These are phyloP conservation scores for Alexandromys fortis DNA, from an alignment of 2,113 vertebrate species.

Conservation along the genomic window DNA sequence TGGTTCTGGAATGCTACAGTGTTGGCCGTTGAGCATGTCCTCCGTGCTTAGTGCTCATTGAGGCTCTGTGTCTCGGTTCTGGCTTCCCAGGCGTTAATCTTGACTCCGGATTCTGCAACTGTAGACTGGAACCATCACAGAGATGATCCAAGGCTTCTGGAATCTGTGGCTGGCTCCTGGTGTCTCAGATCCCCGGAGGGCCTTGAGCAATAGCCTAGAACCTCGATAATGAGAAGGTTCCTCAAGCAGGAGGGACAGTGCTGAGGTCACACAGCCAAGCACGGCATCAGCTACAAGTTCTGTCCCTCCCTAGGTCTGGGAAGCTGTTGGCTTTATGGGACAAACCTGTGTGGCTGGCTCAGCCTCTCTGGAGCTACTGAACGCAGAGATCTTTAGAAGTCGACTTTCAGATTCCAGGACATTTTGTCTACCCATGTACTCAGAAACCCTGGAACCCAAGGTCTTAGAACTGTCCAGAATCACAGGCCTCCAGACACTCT, in stretches of 20 bases:
- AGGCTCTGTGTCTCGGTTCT: not conserved
- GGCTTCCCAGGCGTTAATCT: not conserved
- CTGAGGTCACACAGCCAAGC: not conserved
- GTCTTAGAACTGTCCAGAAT: not conserved
- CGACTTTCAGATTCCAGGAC: not conserved
- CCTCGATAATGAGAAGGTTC: not conserved
- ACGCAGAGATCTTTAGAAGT: not conserved
- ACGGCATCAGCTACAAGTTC: not conserved
- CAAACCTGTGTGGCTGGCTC: not conserved
- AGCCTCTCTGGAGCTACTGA: not conserved
- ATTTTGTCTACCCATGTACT: not conserved
- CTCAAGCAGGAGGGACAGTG: not conserved
- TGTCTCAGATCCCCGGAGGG: not conserved
- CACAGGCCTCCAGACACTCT: not conserved
- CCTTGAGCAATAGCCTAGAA: not conserved
- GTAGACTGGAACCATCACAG: not conserved
- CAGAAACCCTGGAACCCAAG: not conserved
- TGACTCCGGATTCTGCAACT: not conserved
- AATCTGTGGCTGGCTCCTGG: not conserved
- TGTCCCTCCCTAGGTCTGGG: not conserved
- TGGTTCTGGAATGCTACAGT: not conserved
- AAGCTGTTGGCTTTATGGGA: not conserved
- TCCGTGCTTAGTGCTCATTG: not conserved
- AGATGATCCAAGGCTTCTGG: slow-evolving; percentile 8
- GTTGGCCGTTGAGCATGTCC: not conserved